phyloP scores from a whole-genome alignment of 2,113 vertebrate genomes.

The Urocynchramus pylzowi region DNA sequence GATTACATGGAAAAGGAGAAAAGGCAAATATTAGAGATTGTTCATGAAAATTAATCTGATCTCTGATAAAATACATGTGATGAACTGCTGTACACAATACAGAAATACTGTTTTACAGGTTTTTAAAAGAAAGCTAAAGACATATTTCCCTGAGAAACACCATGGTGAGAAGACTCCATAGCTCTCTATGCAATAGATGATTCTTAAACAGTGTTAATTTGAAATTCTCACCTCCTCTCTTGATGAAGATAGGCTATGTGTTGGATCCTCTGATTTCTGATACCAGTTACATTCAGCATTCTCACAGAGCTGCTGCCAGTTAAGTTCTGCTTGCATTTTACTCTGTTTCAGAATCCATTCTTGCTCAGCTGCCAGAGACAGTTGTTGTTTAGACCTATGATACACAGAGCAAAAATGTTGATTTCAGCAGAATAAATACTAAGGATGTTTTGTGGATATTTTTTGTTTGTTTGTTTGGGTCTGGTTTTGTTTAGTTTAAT shows the following conservation, averaged over 20 bases:
- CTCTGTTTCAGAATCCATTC: constrained; percentile 74
- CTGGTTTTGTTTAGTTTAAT: not conserved
- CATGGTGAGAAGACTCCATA: not conserved
- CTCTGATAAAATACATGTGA: not conserved
- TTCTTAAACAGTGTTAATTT: not conserved
- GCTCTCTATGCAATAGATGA: not conserved
- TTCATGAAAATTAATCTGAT: not conserved
- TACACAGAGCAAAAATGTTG: not conserved
- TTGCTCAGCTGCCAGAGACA: constrained; percentile 63
- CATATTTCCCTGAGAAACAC: not conserved
- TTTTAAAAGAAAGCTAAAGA: not conserved
- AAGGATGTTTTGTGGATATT: not conserved
- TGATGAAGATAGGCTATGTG: constrained; percentile 68
- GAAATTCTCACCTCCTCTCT: constrained; percentile 75
- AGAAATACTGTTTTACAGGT: not conserved
- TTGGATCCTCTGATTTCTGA: constrained; percentile 75
- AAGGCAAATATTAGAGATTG: not conserved
- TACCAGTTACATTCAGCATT: constrained; percentile 64
- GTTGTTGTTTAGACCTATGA: constrained; percentile 79
- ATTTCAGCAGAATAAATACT: not conserved
- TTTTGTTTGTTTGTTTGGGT: not conserved
- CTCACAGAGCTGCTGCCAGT: constrained; percentile 79
- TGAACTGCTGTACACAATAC: not conserved
- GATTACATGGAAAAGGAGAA: not conserved
- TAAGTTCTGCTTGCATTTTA: constrained; percentile 74